These are phyloP conservation scores for Coremacera marginata DNA, from an alignment of 2,888 invertebrate species.

Conservation along the genomic window DNA sequence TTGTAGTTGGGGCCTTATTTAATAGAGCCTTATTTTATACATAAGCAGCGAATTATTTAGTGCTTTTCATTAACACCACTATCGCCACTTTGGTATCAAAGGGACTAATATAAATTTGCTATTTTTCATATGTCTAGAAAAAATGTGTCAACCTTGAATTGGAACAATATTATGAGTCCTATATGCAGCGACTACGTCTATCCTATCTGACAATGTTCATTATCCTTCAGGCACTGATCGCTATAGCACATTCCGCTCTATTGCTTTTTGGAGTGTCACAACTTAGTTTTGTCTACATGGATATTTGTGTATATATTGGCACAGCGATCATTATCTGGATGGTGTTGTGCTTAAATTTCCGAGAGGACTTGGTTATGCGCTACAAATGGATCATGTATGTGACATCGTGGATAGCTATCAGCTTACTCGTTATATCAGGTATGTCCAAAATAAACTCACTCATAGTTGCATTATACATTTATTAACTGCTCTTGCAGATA, in stretches of 20 bases:
- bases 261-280: conserved; percentile 50
- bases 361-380: conserved; percentile 64
- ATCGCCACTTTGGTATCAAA: not conserved
- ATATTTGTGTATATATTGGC: conserved; percentile 63
- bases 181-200: conserved; percentile 82
- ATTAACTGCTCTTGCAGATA: conserved; percentile 69
- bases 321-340: conserved; percentile 64
- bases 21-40: too few species aligned
- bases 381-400: conserved; percentile 66
- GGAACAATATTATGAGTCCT: conserved; percentile 80
- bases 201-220: conserved; percentile 84
- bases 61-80: too few species aligned
- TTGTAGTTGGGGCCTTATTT: too few species aligned
- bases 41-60: too few species aligned
- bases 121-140: conserved; percentile 72
- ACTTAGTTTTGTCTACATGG: conserved; percentile 59
- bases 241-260: conserved; percentile 71
- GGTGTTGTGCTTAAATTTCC: conserved; percentile 65
- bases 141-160: conserved; percentile 82
- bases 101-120: not conserved
- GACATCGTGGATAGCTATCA: conserved; percentile 69
- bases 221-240: conserved; percentile 77
- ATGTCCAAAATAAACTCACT: conserved; percentile 33
- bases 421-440: conserved; percentile 73
- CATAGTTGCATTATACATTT: not conserved